Base-by-base conservation (phyloP, 2,888 invertebrate genomes). In the Morinoia aosen region DNA sequence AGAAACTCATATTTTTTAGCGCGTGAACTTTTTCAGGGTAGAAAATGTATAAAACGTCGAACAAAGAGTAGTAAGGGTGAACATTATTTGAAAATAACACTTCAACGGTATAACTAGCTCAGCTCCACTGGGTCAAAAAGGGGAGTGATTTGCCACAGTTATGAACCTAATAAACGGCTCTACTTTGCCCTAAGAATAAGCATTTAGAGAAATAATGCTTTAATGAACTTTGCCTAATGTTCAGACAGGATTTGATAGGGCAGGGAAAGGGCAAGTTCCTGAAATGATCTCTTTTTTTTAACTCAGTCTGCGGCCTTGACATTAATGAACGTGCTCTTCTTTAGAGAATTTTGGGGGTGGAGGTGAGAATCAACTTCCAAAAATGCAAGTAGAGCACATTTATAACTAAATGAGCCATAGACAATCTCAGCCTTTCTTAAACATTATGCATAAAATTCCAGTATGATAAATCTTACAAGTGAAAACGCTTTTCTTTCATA, bases 181-280 rank as follows among this genome's bases (percentile, higher is more conserved):
- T 76, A 76, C 25, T 76, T 76, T 33, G 33, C 76, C 76, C 25
- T 1, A 76, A 76, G 10, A 61, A 76, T 33, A 3, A 76, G 76
- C 25, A 33, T 19, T 76, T 76, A 1, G 8, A 33, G 19, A 10
- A 76, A 76, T 76, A 25, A 33, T 76, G 76, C 76, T 16, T 76
- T 76, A 76, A 76, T 76, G 76, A 76, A 76, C 76, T 76, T 76
- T 76, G 33, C 76, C 76, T 76, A 76, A 76, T 76, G 76, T 25
- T 76, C 76, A 33, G 76, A 76, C 25, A 76, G 25, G 25, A 76
- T 76, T 76, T 76, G 76, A 33, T 10, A 76, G 76, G 76, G 76
- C 76, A 76, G 25, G 76, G 76, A 76, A 76, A 76, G 76, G 76
- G 76, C 19, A 76, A 76, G 76, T 33, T 76, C 76, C 25, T 76